Conservation (phyloP, 2,888 invertebrate species). For the Drosophila birchii region DNA sequence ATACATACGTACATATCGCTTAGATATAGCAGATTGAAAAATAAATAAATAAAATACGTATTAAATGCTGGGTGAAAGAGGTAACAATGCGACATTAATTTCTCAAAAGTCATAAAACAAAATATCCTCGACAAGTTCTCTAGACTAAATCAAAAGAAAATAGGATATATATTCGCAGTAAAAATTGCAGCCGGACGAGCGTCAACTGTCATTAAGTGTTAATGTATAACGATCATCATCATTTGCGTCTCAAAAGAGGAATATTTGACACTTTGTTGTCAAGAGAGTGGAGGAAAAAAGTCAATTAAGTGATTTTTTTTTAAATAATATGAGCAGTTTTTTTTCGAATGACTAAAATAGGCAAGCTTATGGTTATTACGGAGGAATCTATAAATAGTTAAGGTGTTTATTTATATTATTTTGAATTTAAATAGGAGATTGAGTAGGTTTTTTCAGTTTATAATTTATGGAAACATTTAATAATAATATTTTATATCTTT, state of each 20-base stretch:
- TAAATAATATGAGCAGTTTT: constrained; percentile 7
- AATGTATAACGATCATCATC: constrained; percentile 54
- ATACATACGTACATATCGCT: constrained; percentile 1
- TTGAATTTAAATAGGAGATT: neutral
- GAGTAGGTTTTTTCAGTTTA: neutral
- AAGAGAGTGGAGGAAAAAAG: constrained; percentile 1
- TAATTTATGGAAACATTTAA: neutral
- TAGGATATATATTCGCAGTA: neutral
- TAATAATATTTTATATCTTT: neutral
- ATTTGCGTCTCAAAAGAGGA: constrained; percentile 37
- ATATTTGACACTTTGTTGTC: constrained; percentile 35
- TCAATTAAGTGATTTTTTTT: constrained; percentile 28
- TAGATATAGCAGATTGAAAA: constrained; percentile 17
- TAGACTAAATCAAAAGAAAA: constrained; percentile 5
- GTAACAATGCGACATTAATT: constrained; percentile 39
- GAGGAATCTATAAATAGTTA: neutral
- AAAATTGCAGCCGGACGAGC: constrained; percentile 36
- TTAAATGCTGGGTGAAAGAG: constrained; percentile 5
- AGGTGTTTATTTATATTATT: neutral
- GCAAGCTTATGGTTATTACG: neutral
- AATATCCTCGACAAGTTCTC: constrained; percentile 28
- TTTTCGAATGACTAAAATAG: constrained; percentile 1
- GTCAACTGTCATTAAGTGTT: constrained; percentile 69
- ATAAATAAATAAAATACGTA: constrained; percentile 27
- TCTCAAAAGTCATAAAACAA: constrained; percentile 25